These are phyloP conservation scores for Vannuccia rotundouncinata DNA, from an alignment of 2,888 invertebrate species.

Conservation along the genomic window DNA sequence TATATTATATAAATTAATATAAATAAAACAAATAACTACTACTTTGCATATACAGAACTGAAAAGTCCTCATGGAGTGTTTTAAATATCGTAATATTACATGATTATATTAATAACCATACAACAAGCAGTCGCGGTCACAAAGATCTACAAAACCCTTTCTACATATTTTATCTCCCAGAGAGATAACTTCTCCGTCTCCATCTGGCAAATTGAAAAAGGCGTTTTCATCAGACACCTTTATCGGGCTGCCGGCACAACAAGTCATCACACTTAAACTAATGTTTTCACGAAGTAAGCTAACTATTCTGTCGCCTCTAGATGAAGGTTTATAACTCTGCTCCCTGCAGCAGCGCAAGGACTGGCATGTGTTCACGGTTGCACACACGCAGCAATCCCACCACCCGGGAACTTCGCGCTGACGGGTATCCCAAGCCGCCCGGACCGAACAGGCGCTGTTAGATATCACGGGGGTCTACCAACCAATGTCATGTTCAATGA, in stretches of 20 bases:
- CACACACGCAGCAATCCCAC: neutral
- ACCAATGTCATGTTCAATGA: neutral
- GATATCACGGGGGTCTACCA: neutral
- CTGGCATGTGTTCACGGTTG: neutral
- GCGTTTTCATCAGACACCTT: neutral
- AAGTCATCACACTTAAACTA: constrained; percentile 26
- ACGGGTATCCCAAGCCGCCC: neutral
- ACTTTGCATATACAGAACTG: too few relatives aligned
- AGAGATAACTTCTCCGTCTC: neutral
- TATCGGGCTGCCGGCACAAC: neutral
- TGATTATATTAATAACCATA: too few relatives aligned
- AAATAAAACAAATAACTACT: too few relatives aligned
- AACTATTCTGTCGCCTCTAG: neutral
- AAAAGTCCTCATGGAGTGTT: too few relatives aligned
- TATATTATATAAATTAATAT: too few relatives aligned
- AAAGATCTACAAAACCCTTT: too few relatives aligned
- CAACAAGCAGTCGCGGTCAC: too few relatives aligned
- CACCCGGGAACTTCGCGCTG: neutral
- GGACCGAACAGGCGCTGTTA: neutral
- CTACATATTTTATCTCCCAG: too few relatives aligned
- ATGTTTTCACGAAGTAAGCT: neutral
- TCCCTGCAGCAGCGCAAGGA: neutral
- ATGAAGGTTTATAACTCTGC: neutral
- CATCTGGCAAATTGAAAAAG: neutral
- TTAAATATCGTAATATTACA: too few relatives aligned